Percentiles rank a stretch among this genome's conserved stretches.
These are phyloP conservation scores for Lamellibrachia luymesi DNA, from an alignment of 1,140 invertebrate genomes.

Conservation along the genomic window DNA sequence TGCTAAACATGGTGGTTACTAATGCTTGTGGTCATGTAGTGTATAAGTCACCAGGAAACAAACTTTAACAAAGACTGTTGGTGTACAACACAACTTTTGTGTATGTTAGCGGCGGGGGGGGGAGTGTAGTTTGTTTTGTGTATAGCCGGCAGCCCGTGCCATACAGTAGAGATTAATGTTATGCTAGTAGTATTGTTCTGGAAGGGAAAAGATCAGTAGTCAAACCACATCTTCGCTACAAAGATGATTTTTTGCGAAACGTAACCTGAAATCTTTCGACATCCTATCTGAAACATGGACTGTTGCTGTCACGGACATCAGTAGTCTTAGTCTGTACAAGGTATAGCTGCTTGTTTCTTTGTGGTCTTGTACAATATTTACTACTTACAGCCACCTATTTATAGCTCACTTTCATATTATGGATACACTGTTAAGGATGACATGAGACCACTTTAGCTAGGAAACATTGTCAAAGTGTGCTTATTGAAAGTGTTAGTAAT, in stretches of 20 bases:
- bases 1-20: neutral
- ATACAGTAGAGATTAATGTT: too few relatives aligned
- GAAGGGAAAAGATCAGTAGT: too few relatives aligned
- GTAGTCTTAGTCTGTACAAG: neutral
- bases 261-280: too few relatives aligned
- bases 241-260: too few relatives aligned
- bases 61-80: neutral
- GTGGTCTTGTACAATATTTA: neutral
- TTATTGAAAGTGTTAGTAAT: neutral
- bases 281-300: too few relatives aligned
- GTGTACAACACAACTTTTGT: neutral
- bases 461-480: neutral
- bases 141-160: neutral
- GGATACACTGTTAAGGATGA: neutral
- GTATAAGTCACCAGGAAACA: neutral
- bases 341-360: neutral
- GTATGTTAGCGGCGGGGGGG: neutral
- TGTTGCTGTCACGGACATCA: too few relatives aligned
- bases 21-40: neutral
- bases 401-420: neutral
- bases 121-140: neutral
- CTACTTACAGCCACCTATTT: neutral
- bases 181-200: too few relatives aligned
- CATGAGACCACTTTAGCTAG: neutral
- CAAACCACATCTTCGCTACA: too few relatives aligned